Conservation (phyloP, 2,888 invertebrate species). For the Napeogenes sylphis region DNA sequence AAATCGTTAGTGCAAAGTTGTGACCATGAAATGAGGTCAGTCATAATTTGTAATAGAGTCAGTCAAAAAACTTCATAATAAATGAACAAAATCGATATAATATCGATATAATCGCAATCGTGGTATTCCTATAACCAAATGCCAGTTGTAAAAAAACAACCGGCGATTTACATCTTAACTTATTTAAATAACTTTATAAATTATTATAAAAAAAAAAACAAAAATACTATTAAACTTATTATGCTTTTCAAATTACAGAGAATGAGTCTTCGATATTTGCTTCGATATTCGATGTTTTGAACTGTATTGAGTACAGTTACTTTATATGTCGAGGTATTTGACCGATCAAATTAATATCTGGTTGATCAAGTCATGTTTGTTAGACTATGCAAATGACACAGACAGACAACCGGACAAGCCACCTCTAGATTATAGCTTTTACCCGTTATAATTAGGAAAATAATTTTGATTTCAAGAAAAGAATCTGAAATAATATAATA, state of each 20-base stretch:
- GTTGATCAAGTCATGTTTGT: slow-evolving; percentile 24
- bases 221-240: neutral
- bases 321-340: slow-evolving; percentile 40
- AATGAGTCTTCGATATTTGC: slow-evolving; percentile 1
- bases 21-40: slow-evolving; percentile 48
- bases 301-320: slow-evolving; percentile 25
- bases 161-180: too few species aligned
- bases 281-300: slow-evolving; percentile 7
- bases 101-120: too few species aligned
- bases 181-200: too few species aligned
- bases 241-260: neutral
- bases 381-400: slow-evolving; percentile 28
- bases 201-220: neutral
- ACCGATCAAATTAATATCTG: slow-evolving; percentile 37
- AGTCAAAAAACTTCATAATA: neutral
- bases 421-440: slow-evolving; percentile 16
- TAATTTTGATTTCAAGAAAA: neutral
- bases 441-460: slow-evolving; percentile 25
- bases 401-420: slow-evolving; percentile 27
- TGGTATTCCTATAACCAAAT: too few species aligned
- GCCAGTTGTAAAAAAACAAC: too few species aligned
- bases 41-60: slow-evolving; percentile 7
- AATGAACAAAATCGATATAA: too few species aligned
- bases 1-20: slow-evolving; percentile 39
- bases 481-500: too few species aligned